These are phyloP conservation scores for Menidia beryllina DNA, from an alignment of 2,113 vertebrate species.

Conservation along the genomic window DNA sequence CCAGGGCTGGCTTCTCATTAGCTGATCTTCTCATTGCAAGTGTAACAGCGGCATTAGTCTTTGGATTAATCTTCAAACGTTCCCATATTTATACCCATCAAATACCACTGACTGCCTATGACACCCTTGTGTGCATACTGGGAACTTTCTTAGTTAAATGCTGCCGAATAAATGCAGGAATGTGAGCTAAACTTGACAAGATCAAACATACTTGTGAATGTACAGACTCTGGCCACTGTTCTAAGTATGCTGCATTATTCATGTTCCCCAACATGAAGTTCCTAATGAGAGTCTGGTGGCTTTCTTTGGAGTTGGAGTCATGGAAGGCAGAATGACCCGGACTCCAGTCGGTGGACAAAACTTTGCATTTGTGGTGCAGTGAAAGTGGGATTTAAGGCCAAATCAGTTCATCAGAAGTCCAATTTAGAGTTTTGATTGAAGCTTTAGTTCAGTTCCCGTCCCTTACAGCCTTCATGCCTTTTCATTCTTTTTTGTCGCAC, in stretches of 20 bases:
- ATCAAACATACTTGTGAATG: conserved; percentile 83
- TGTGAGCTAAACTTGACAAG: conserved; percentile 82
- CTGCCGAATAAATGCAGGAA: conserved; percentile 80
- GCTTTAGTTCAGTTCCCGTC: conserved; percentile 26
- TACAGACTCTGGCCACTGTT: conserved; percentile 84
- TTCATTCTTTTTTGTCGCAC: not conserved
- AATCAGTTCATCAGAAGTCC: conserved; percentile 47
- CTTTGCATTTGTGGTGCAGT: conserved; percentile 29
- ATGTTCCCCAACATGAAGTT: conserved; percentile 79
- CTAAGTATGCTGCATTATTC: conserved; percentile 83
- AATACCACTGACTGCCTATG: conserved; percentile 74
- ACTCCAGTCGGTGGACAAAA: conserved; percentile 62
- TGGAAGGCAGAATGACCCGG: conserved; percentile 75
- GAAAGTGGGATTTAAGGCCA: conserved; percentile 51
- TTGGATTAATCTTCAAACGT: conserved; percentile 84
- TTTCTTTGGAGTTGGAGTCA: conserved; percentile 75
- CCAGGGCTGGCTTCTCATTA: conserved; percentile 84
- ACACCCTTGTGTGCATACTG: conserved; percentile 76
- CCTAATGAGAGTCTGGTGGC: conserved; percentile 84
- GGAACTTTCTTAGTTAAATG: conserved; percentile 77
- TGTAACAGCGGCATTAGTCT: conserved; percentile 77
- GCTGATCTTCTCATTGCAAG: conserved; percentile 76
- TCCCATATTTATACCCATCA: conserved; percentile 83
- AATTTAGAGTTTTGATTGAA: conserved; percentile 49
- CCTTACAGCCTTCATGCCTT: conserved; percentile 4